Base-by-base conservation (phyloP, 2,113 vertebrate genomes). In the Phylloscopus trochiloides region DNA sequence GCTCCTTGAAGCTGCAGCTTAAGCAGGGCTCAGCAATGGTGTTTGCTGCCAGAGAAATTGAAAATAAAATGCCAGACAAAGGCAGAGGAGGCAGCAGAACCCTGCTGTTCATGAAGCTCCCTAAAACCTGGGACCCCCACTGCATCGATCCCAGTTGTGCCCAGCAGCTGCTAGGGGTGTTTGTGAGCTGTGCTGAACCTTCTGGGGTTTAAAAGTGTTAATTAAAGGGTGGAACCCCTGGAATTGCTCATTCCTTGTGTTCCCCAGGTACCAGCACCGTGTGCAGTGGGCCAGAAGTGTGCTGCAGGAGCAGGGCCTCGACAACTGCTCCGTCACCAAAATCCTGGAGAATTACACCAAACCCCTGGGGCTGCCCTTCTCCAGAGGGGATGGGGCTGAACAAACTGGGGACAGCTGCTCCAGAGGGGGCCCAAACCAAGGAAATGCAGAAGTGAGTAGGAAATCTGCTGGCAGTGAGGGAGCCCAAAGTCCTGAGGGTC, bases 221-320 rank as follows among this genome's bases (percentile, higher is more conserved):
- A 14, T 22, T 18, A 12, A 67, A 51, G 59, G 21, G 3, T 42
- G 31, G 11, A 29, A 9, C 12, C 28, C 32, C 57, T 36, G 5
- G 24, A 74, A 17, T 6, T 34, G n/a, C 54, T 88, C 7, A 7
- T 28, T 38, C 40, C 2, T 17, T 86, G 47, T 34, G 2, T 77
- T 45, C 58, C 26, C 16, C 96, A 99, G 99, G 96, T 99, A 99
- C 70, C 98, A 98, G 62, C 95, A 88, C 70, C 97, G 96, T 10
- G 89, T 99, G 31, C 86, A 96, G 45, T 99, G 98, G 99, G 99
- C 98, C 2, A 89, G 84, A 58, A 90, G 95, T 1, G 83, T 97
- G 54, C 92, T 99, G 79, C 91, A 67, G 38, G 97, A 98, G 58
- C 98, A 98, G 91, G 99, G 98, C 51, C 96, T 98, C 63, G 98